Base-by-base conservation (phyloP, 2,888 invertebrate genomes). In the Plebejus argus region DNA sequence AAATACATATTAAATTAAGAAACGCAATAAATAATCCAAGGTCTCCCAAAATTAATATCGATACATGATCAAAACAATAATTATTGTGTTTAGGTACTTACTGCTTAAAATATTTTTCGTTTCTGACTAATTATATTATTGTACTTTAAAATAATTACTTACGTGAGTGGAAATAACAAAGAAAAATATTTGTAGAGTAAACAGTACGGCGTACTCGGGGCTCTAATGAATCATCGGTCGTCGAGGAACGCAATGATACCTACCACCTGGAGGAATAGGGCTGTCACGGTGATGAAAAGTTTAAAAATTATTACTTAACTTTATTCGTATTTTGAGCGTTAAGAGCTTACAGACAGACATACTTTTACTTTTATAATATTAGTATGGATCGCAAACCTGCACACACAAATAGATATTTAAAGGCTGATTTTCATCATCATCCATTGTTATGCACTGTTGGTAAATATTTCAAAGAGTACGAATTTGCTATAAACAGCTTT, bases 121-220 rank as follows among this genome's bases (percentile, higher is more conserved):
- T 12, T 10, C 23, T 66, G 61, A 23, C 20, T 66, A 23, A 66
- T 66, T 58, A 23, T 23, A 61, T 45, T 53, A 33, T 66, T 66
- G 66, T 28, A 33, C 78, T 78, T 80, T 76, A 78, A 75, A 80
- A 80, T 88, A 86, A 89, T n/a, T n/a, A n/a, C n/a, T 28, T 53
- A 53, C 53, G 53, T 28, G 88, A 89, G 86, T 87, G 88, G 87
- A 87, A 74, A 49, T 72, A 72, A 86, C 88, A 88, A 88, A 87
- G 88, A 91, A 90, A 86, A 91, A 91, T 89, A 91, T 92, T 93
- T 91, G 86, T 91, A 86, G 83, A 90, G 87, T 87, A 91, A 92
- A 92, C 91, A 91, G 83, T 86, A 85, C 82, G 28, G 82, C 84
- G 84, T 87, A 89, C 91, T 89, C 91, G 90, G 89, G 90, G 90